Percentiles rank a stretch among this genome's conserved stretches.
Conservation (phyloP, 2,888 invertebrate species). For the Dexiosoma caninum region DNA sequence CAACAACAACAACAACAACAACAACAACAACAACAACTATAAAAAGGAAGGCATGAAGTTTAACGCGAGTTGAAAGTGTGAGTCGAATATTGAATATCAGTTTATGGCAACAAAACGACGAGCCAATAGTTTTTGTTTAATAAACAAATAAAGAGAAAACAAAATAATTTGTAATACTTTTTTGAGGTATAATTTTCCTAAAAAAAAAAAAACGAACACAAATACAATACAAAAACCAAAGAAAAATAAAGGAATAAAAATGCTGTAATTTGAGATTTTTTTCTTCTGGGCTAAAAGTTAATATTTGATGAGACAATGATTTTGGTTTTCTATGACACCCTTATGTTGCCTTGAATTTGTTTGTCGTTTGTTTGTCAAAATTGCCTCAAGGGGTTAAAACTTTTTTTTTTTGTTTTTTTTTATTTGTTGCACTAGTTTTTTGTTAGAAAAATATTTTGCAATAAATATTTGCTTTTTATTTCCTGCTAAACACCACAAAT, state of each 20-base stretch:
- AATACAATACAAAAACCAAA: background rate
- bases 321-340: background rate
- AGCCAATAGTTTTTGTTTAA: conserved; percentile 16
- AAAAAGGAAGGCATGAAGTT: conserved; percentile 54
- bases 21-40: conserved; percentile 25
- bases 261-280: conserved; percentile 29
- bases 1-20: conserved; percentile 35
- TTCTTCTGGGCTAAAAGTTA: background rate
- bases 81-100: conserved; percentile 51
- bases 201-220: too few relatives aligned
- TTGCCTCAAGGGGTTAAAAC: conserved; percentile 1
- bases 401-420: too few relatives aligned
- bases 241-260: background rate
- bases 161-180: conserved; percentile 29
- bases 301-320: background rate
- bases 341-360: background rate
- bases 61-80: conserved; percentile 63
- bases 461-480: conserved; percentile 11
- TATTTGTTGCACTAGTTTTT: too few relatives aligned
- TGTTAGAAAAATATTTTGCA: too few relatives aligned
- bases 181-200: conserved; percentile 13
- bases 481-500: too few relatives aligned
- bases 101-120: background rate
- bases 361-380: background rate
- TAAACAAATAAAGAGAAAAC: background rate